Percentiles rank a stretch among this genome's conserved stretches.
Conservation (phyloP, 2,113 vertebrate genomes). For the Chrysemys picta region DNA sequence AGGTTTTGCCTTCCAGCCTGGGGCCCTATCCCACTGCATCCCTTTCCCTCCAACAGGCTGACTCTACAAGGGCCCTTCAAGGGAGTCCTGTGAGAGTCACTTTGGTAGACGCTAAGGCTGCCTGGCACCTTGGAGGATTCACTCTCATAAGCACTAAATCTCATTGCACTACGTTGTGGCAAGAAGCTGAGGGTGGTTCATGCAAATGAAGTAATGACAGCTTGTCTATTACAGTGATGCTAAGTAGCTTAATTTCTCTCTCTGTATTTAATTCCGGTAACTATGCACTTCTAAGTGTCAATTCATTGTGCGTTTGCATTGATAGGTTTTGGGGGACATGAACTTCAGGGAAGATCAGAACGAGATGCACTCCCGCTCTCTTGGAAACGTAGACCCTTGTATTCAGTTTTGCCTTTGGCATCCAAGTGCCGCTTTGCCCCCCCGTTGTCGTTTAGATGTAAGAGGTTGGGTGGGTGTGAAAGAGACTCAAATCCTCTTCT, state of each 20-base stretch:
- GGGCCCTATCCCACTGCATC: not conserved
- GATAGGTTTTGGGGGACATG: not conserved
- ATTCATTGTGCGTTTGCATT: not conserved
- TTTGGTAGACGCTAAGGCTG: not conserved
- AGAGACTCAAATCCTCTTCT: not conserved
- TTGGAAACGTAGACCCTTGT: not conserved
- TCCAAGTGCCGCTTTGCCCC: not conserved
- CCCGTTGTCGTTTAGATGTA: not conserved
- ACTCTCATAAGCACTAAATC: not conserved
- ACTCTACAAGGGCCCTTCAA: not conserved
- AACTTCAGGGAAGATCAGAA: not conserved
- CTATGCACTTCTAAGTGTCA: not conserved
- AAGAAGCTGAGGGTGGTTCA: not conserved
- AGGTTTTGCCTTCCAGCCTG: not conserved
- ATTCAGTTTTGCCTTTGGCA: not conserved
- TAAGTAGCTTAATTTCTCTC: not conserved
- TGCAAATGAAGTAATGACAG: not conserved
- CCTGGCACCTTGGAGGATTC: not conserved
- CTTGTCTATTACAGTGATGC: not conserved
- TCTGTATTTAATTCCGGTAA: not conserved
- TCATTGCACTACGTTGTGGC: not conserved
- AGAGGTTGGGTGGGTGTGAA: not conserved
- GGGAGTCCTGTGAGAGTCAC: not conserved
- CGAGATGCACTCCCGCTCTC: not conserved
- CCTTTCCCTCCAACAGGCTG: not conserved